phyloP scores from a whole-genome alignment of 1,140 invertebrate species.

The Drosophila miranda region DNA sequence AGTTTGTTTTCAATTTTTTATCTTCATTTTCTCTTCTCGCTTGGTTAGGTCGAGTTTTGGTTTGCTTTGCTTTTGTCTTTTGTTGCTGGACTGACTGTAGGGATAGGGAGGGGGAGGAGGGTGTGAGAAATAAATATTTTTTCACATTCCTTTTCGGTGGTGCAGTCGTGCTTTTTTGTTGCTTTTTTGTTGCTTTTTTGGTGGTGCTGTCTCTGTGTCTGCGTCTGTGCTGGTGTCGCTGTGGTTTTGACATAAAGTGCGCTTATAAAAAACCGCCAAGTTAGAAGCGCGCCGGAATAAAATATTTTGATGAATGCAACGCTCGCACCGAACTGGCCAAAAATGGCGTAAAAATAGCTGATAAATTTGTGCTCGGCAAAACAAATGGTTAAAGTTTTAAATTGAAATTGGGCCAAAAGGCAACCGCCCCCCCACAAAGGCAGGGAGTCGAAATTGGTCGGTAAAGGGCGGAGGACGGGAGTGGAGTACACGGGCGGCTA shows the following conservation, averaged over 20 bases:
- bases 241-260: conserved; percentile 80
- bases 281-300: conserved; percentile 68
- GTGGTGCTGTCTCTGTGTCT: conserved; percentile 17
- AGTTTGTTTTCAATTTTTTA: conserved; percentile 68
- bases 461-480: conserved; percentile 3
- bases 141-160: conserved; percentile 58
- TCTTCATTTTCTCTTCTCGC: conserved; percentile 30
- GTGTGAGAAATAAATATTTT: conserved; percentile 54
- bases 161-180: conserved; percentile 18
- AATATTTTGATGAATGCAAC: conserved; percentile 77
- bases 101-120: background rate
- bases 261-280: conserved; percentile 78
- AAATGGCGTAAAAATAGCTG: conserved; percentile 72
- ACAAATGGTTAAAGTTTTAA: conserved; percentile 78
- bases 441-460: conserved; percentile 22
- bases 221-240: conserved; percentile 51
- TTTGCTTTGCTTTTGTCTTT: conserved; percentile 59
- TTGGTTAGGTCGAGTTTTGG: conserved; percentile 41
- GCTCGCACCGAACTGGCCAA: conserved; percentile 42
- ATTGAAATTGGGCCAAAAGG: conserved; percentile 75
- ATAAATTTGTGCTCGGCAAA: conserved; percentile 69
- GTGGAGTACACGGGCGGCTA: conserved; percentile 17
- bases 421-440: conserved; percentile 14
- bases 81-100: conserved; percentile 25
- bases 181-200: conserved; percentile 5